These are phyloP conservation scores for Acanthoscelides obtectus DNA, from an alignment of 2,888 invertebrate genomes.

Conservation along the genomic window DNA sequence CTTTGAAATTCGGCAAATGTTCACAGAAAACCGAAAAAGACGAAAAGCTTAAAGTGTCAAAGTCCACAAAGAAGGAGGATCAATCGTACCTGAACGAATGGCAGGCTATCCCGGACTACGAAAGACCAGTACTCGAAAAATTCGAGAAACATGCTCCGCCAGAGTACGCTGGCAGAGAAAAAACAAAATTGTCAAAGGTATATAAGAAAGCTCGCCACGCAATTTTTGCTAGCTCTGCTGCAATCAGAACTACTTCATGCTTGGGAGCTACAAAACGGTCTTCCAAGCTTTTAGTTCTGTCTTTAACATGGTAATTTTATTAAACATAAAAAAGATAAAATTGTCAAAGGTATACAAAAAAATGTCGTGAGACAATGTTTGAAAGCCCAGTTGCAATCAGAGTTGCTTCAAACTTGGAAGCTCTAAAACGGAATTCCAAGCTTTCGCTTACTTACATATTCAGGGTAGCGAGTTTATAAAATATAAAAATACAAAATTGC, in stretches of 20 bases:
- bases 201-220: conserved; percentile 5
- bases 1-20: not conserved
- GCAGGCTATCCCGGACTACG: conserved; percentile 63
- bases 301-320: too few relatives aligned
- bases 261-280: not conserved
- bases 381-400: too few relatives aligned
- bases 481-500: too few relatives aligned
- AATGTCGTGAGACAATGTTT: too few relatives aligned
- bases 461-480: too few relatives aligned
- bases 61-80: conserved; percentile 33
- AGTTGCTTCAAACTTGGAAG: too few relatives aligned
- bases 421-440: too few relatives aligned
- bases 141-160: conserved; percentile 53
- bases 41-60: conserved; percentile 30
- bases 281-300: too few relatives aligned
- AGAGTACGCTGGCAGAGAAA: conserved; percentile 49
- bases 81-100: conserved; percentile 30
- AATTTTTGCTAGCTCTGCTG: not conserved
- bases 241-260: not conserved
- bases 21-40: conserved; percentile 34
- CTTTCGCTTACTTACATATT: too few relatives aligned
- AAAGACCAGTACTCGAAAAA: conserved; percentile 67
- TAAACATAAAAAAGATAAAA: too few relatives aligned
- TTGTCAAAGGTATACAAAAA: too few relatives aligned
- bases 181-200: conserved; percentile 46